A percentile compares a stretch with the other conserved stretches of the same genome.
Conservation (phyloP, 1,140 invertebrate genomes). For the Drosophila triauraria region DNA sequence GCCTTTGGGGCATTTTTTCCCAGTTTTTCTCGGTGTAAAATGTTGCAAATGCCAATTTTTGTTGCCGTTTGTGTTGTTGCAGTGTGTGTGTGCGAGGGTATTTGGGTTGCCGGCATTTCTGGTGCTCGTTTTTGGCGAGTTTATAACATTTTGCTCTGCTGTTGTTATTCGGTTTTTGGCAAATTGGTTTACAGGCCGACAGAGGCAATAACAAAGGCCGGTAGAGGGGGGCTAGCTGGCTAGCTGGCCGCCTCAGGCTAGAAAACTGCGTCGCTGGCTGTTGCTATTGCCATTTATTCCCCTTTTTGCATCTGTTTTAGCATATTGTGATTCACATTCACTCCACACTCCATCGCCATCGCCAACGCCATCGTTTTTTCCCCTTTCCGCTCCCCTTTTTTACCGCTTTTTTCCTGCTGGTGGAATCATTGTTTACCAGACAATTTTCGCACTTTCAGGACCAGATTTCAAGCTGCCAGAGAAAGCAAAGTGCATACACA, state of each 20-base stretch:
- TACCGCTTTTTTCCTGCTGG: neutral
- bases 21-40: constrained; percentile 8
- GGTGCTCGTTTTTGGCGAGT: constrained; percentile 21
- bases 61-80: constrained; percentile 42
- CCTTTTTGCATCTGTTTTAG: constrained; percentile 32
- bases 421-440: neutral
- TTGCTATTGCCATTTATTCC: constrained; percentile 38
- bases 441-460: too few species aligned
- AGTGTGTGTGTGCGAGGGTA: neutral
- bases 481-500: neutral
- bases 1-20: neutral
- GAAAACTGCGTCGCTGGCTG: constrained; percentile 37
- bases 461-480: too few species aligned
- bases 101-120: constrained; percentile 20
- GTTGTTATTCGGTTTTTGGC: constrained; percentile 39
- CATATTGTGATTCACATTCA: constrained; percentile 36
- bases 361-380: neutral
- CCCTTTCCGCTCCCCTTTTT: neutral
- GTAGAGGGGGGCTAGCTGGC: neutral
- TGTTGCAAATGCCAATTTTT: constrained; percentile 51
- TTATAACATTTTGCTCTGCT: constrained; percentile 38
- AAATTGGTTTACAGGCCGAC: constrained; percentile 57
- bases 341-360: neutral
- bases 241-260: constrained; percentile 6
- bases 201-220: constrained; percentile 11